phyloP scores from a whole-genome alignment of 2,797 vertebrate genomes.

The Halcyon smyrnensis region DNA sequence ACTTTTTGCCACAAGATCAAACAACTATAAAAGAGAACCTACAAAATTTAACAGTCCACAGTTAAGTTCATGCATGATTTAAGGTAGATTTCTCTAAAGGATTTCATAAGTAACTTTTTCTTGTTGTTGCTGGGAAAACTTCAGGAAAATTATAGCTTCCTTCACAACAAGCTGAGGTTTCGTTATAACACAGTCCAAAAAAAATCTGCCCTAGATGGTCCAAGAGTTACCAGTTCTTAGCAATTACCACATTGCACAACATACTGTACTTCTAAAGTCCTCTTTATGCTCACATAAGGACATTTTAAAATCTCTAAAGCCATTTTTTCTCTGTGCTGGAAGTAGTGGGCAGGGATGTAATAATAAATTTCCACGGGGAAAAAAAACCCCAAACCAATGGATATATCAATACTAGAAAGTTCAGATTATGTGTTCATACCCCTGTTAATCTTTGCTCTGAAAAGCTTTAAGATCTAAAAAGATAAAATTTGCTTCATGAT shows the following conservation, averaged over 20 bases:
- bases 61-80: neutral
- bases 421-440: slow-evolving; percentile 1
- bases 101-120: neutral
- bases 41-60: neutral
- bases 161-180: neutral
- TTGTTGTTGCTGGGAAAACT: neutral
- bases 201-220: neutral
- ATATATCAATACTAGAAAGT: neutral
- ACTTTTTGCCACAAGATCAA: slow-evolving; percentile 27
- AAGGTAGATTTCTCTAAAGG: neutral
- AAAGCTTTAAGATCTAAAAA: slow-evolving; percentile 51
- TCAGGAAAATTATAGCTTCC: neutral
- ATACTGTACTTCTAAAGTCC: neutral
- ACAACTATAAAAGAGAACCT: neutral
- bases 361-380: neutral
- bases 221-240: neutral
- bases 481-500: slow-evolving; percentile 26
- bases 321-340: neutral
- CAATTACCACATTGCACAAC: neutral
- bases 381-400: neutral
- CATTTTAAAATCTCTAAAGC: neutral
- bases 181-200: neutral
- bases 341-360: neutral
- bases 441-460: slow-evolving; percentile 24
- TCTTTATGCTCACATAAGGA: neutral